Evolutionary conservation across 2,113 vertebrate genomes (phyloP), one percentile per base, ranked within the genome.

Genomic region (Puffinus mauretanicus): DNA sequence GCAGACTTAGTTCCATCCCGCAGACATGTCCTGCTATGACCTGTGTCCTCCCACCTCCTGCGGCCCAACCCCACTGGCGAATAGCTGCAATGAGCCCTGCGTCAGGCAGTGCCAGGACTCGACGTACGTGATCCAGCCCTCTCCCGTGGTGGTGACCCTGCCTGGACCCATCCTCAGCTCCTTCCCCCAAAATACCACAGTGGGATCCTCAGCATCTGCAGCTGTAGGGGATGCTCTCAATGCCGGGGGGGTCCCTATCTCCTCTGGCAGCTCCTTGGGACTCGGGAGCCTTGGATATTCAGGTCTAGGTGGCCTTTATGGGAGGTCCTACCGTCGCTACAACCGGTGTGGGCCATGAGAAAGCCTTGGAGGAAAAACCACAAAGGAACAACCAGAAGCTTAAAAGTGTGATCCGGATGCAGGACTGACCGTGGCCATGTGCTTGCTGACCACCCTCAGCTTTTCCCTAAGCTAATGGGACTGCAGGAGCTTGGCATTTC

Each of bases 51-150:
- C 93, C 2, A 42, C 27, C 4, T 5, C 70, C 16, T 95, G 96
- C 16, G 90, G 92, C 5, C 96, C 96, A 10, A 97, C 95, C 0
- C 96, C 95, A 0, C 69, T 97, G 82, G 96, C 96, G 0, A 96
- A 97, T 2, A 96, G 95, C 58, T 97, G 96, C 90, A 97, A 64
- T 0, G 95, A 97, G 89, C 89, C 95, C 72, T 97, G 95, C 0
- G 22, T 95, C 2, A 21, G 94, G 13, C 96, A 97, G 61, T 97
- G 96, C 87, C 95, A 95, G 61, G 96, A 95, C 24, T 97, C 96
- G 0, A 96, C 84, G 0, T 88, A 80, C 0, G 61, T 97, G 14
- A 97, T 96, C 83, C 96, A 97, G 0, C 95, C 96, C 0, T 91
- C 96, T 0, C 96, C 96, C 0, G 96, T 97, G 34, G 94, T 96